These are phyloP conservation scores for Nannobrachium achirus DNA, from an alignment of 2,113 vertebrate genomes.

Conservation along the genomic window DNA sequence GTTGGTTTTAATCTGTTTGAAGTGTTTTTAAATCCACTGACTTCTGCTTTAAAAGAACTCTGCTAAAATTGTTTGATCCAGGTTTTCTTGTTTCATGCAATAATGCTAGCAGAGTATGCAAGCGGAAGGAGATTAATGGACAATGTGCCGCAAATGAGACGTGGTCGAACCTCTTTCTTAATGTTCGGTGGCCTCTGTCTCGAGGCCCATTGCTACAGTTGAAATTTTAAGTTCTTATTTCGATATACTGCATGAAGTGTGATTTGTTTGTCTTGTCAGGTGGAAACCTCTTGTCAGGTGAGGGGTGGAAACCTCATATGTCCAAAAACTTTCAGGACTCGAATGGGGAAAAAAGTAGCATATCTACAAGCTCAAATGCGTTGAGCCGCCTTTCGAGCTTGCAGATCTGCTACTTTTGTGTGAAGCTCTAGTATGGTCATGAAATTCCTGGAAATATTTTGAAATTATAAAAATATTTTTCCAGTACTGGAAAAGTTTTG, in stretches of 20 bases:
- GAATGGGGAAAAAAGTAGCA: too few species aligned
- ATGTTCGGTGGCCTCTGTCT: constrained; percentile 79
- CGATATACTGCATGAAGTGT: not conserved
- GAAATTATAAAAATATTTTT: too few species aligned
- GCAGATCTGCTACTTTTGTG: too few species aligned
- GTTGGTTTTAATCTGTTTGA: accelerated
- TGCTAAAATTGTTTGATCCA: constrained; percentile 76
- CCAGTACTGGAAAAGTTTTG: too few species aligned
- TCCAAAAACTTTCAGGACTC: too few species aligned
- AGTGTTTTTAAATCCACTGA: constrained; percentile 10
- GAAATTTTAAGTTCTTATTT: not conserved
- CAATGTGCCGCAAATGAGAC: constrained; percentile 69
- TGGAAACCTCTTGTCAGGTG: too few species aligned
- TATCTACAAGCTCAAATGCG: too few species aligned
- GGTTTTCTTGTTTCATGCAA: constrained; percentile 61
- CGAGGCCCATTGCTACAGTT: constrained; percentile 74
- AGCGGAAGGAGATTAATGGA: constrained; percentile 68
- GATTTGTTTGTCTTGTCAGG: not conserved
- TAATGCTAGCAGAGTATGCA: constrained; percentile 75
- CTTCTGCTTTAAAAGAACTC: constrained; percentile 75
- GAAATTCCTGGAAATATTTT: too few species aligned
- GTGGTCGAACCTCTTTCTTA: constrained; percentile 81
- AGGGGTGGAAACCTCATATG: too few species aligned
- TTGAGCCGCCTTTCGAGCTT: too few species aligned
- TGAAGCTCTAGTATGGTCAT: too few species aligned